Evolutionary conservation across 2,113 vertebrate species (phyloP).

Genomic region (Entosphenus tridentatus): DNA sequence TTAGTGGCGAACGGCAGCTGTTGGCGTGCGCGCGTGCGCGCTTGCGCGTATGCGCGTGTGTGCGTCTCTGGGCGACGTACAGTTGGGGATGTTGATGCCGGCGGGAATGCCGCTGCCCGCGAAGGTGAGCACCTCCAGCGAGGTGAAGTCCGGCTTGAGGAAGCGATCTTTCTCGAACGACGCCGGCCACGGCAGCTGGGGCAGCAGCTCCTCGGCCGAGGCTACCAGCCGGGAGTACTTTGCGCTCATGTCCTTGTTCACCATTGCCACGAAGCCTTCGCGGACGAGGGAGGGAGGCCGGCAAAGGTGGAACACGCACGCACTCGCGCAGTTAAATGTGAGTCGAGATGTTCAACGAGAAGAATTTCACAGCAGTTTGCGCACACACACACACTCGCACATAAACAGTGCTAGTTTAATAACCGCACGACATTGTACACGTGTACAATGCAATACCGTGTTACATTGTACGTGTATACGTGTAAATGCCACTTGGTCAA

Average conservation of each 20-base stretch:
- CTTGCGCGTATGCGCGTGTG: neutral
- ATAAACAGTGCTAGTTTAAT: too few relatives aligned
- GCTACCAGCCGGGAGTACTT: slow-evolving; percentile 46
- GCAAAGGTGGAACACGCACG: neutral
- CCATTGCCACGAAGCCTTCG: slow-evolving; percentile 58
- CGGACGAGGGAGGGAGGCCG: neutral
- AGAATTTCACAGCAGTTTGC: too few relatives aligned
- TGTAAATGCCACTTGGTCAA: too few relatives aligned
- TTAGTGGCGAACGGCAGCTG: neutral
- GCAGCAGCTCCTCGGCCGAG: slow-evolving; percentile 42
- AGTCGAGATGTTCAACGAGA: too few relatives aligned
- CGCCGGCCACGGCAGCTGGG: slow-evolving; percentile 52
- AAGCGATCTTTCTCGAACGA: slow-evolving; percentile 62
- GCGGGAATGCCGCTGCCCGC: slow-evolving; percentile 66
- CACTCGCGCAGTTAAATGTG: neutral
- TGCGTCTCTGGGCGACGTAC: slow-evolving; percentile 19
- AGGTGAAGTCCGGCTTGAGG: slow-evolving; percentile 67
- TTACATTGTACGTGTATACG: too few relatives aligned
- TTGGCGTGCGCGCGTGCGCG: neutral
- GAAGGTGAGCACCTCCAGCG: slow-evolving; percentile 60
- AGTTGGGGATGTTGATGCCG: slow-evolving; percentile 78
- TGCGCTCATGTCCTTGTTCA: slow-evolving; percentile 69
- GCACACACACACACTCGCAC: too few relatives aligned
- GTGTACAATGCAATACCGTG: too few relatives aligned
- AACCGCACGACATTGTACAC: too few relatives aligned